Evolutionary conservation across 1,140 invertebrate genomes (phyloP).

Genomic region (Saccostrea cuccullata): DNA sequence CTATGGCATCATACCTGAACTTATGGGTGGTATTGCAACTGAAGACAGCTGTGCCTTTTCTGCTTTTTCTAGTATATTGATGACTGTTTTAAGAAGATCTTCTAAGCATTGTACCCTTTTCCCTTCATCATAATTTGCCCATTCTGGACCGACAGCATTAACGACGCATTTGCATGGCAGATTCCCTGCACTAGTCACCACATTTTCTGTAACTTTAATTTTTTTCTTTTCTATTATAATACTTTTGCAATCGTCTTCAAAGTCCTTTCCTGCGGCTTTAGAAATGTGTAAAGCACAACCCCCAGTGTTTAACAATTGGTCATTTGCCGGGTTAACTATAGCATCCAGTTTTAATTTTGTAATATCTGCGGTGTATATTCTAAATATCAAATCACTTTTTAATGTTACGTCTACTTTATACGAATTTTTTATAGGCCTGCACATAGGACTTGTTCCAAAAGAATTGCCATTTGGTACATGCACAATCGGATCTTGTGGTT

Average conservation of each 20-base stretch:
- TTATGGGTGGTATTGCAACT: conserved; percentile 42
- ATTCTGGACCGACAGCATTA: conserved; percentile 38
- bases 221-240: conserved; percentile 52
- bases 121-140: not conserved
- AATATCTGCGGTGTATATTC: conserved; percentile 85
- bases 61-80: not conserved
- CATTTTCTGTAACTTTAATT: conserved; percentile 45
- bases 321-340: conserved; percentile 95
- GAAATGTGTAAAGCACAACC: conserved; percentile 91
- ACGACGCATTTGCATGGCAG: not conserved
- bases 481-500: no score
- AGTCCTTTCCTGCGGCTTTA: conserved; percentile 53
- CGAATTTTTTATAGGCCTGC: no score
- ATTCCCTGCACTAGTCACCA: not conserved
- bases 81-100: conserved; percentile 6
- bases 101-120: conserved; percentile 30
- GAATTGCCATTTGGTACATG: no score
- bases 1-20: conserved; percentile 44
- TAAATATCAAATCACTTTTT: not conserved
- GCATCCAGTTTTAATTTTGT: conserved; percentile 90
- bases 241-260: conserved; percentile 55
- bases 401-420: no score
- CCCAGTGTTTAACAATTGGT: conserved; percentile 86
- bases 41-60: not conserved
- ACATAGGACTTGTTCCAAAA: not conserved